Evolutionary conservation across 2,113 vertebrate genomes (phyloP).

Genomic region (Nothobranchius furzeri): DNA sequence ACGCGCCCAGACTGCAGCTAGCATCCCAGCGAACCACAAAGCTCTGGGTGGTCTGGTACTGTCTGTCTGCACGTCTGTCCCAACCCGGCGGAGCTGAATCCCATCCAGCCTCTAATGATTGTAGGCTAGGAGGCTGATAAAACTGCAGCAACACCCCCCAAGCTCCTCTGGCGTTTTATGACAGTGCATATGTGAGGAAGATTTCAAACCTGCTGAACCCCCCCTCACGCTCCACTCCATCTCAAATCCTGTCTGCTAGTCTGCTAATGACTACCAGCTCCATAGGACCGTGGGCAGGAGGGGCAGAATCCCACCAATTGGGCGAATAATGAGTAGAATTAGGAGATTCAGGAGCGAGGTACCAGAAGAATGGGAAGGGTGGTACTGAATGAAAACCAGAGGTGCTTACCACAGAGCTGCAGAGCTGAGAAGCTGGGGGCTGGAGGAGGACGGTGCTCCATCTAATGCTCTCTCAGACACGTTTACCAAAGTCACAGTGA

Average conservation of each 20-base stretch:
- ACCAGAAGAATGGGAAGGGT: conserved; percentile 53
- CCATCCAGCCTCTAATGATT: conserved; percentile 58
- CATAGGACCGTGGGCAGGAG: conserved; percentile 70
- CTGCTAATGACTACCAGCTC: conserved; percentile 82
- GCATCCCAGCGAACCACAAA: conserved; percentile 55
- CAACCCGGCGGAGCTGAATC: conserved; percentile 56
- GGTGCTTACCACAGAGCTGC: conserved; percentile 70
- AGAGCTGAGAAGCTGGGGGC: conserved; percentile 37
- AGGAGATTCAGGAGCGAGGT: conserved; percentile 78
- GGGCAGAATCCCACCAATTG: conserved; percentile 81
- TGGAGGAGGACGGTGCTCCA: conserved; percentile 9
- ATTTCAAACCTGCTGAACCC: conserved; percentile 15
- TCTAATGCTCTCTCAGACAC: conserved; percentile 8
- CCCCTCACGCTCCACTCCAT: conserved; percentile 41
- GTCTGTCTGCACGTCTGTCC: conserved; percentile 54
- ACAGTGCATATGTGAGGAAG: conserved; percentile 24
- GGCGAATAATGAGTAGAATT: conserved; percentile 85
- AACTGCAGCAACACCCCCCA: conserved; percentile 48
- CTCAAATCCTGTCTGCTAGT: conserved; percentile 70
- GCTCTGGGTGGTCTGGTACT: conserved; percentile 77
- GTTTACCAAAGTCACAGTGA: conserved; percentile 26
- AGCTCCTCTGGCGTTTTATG: conserved; percentile 34
- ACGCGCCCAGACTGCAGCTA: conserved; percentile 38
- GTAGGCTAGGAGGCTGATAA: conserved; percentile 53
- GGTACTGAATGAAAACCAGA: conserved; percentile 81